Conservation (phyloP, 2,113 vertebrate genomes). For the Pollimyrus isidori region DNA sequence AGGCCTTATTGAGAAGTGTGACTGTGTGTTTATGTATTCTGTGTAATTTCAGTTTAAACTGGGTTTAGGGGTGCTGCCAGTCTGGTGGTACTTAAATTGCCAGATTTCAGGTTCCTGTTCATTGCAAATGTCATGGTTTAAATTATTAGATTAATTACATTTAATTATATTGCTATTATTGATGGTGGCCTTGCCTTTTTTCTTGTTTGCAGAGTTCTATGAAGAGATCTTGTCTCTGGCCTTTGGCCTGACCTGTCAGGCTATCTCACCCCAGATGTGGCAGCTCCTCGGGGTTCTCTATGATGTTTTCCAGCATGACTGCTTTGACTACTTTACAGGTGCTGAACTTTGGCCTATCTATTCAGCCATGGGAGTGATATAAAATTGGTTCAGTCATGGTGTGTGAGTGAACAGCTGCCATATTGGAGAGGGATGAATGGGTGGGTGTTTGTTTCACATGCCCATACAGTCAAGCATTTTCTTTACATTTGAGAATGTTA, state of each 20-base stretch:
- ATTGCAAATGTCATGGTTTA: neutral
- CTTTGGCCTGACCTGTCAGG: constrained; percentile 87
- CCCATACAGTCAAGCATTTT: neutral
- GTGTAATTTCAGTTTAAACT: neutral
- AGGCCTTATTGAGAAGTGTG: neutral
- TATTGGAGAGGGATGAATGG: neutral
- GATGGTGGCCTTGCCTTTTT: neutral
- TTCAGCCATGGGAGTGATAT: neutral
- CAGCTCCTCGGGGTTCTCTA: constrained; percentile 85
- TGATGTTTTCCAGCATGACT: constrained; percentile 91
- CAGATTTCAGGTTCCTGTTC: neutral
- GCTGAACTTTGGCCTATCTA: neutral
- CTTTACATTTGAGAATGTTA: neutral
- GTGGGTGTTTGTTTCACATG: neutral
- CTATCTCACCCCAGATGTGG: constrained; percentile 94
- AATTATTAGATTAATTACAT: neutral
- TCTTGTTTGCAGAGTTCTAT: constrained; percentile 75
- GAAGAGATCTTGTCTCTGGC: constrained; percentile 94
- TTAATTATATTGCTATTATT: neutral
- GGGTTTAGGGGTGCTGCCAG: neutral
- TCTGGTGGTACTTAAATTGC: neutral
- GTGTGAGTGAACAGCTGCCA: neutral
- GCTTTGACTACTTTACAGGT: constrained; percentile 95
- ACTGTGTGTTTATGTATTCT: neutral
- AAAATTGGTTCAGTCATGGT: neutral